Conservation (phyloP, 2,797 vertebrate genomes). For the Sciurus vulgaris region DNA sequence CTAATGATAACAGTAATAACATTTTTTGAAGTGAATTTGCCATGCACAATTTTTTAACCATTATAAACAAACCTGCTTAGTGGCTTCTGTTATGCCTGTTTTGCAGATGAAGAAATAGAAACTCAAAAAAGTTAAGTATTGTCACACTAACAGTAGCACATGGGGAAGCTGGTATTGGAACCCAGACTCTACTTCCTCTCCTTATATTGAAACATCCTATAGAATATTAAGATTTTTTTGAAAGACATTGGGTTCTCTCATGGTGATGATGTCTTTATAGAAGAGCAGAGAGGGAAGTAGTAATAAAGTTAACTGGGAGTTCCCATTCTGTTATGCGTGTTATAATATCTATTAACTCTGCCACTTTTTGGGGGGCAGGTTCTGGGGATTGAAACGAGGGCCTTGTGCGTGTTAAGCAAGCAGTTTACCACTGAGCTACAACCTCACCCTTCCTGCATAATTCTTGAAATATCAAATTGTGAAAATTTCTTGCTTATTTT, state of each 20-base stretch:
- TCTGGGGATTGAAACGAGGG: too few species aligned
- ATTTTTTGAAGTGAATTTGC: not conserved
- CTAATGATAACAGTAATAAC: not conserved
- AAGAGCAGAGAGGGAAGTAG: not conserved
- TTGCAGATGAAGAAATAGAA: slow-evolving; percentile 33
- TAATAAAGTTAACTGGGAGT: not conserved
- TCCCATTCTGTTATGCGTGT: not conserved
- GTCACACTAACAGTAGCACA: not conserved
- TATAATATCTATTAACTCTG: not conserved
- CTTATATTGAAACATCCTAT: not conserved
- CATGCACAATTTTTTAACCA: not conserved
- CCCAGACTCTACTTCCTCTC: not conserved
- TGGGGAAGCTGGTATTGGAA: not conserved
- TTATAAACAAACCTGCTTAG: not conserved
- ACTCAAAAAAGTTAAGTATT: not conserved
- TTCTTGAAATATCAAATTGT: slow-evolving; percentile 36
- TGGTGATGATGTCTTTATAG: not conserved
- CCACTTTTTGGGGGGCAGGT: too few species aligned
- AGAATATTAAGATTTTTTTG: not conserved
- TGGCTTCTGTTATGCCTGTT: not conserved
- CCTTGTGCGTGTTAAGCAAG: not conserved
- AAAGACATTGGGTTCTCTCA: not conserved
- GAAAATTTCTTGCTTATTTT: slow-evolving; percentile 25
- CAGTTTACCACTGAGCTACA: not conserved
- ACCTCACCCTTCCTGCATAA: not conserved